Evolutionary conservation across 2,797 vertebrate genomes (phyloP).

Genomic region (Sphaeramia orbicularis): DNA sequence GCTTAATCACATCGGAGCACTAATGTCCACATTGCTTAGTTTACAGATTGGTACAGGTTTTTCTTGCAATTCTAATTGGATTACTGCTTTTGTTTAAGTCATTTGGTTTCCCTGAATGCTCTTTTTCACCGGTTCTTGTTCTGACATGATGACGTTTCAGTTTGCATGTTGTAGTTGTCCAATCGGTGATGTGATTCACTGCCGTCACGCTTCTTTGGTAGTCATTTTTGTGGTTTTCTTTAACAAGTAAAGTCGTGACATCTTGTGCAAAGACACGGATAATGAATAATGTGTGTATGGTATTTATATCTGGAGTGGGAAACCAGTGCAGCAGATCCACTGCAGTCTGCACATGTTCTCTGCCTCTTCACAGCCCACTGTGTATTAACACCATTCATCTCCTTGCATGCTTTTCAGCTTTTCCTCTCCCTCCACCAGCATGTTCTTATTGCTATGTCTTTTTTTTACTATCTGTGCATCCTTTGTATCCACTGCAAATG

Average conservation of each 20-base stretch:
- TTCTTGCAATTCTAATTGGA: neutral
- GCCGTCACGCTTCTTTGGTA: constrained; percentile 21
- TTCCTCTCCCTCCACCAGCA: constrained; percentile 23
- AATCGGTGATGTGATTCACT: constrained; percentile 12
- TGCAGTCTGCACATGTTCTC: constrained; percentile 16
- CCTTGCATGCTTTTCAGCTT: constrained; percentile 40
- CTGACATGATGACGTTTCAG: neutral
- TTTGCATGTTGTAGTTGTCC: constrained; percentile 28
- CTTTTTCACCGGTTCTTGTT: neutral
- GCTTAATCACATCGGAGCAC: neutral
- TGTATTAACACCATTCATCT: constrained; percentile 41
- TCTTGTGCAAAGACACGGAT: constrained; percentile 10
- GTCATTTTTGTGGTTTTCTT: neutral
- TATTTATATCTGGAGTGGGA: constrained; percentile 19
- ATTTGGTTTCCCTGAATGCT: neutral
- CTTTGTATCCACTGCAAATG: constrained; percentile 8
- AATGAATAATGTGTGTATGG: constrained; percentile 20
- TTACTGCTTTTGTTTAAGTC: neutral
- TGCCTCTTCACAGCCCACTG: constrained; percentile 40
- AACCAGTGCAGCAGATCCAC: constrained; percentile 13
- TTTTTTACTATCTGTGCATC: neutral
- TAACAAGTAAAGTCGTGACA: constrained; percentile 14
- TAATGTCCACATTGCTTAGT: constrained; percentile 1
- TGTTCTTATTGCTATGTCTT: constrained; percentile 10
- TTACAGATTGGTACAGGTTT: neutral